Conservation (phyloP, 2,113 vertebrate genomes). For the Tylochromis polylepis region DNA sequence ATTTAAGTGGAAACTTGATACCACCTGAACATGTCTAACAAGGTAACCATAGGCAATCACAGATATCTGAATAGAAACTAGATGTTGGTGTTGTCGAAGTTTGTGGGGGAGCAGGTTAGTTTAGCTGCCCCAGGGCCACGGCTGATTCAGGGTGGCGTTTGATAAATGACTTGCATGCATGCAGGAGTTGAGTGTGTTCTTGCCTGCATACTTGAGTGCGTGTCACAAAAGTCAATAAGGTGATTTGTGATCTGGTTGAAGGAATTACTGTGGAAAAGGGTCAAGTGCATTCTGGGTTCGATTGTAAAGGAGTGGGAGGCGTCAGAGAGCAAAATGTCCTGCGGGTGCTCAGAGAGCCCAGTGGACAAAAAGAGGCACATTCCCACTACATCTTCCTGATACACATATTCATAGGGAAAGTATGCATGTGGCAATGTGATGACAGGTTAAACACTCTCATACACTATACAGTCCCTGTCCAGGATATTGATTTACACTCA, state of each 20-base stretch:
- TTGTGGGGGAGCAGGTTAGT: constrained; percentile 18
- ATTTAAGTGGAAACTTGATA: neutral
- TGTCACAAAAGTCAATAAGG: constrained; percentile 33
- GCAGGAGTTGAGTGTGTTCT: constrained; percentile 8
- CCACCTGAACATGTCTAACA: neutral
- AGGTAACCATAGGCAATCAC: neutral
- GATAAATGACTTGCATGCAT: constrained; percentile 37
- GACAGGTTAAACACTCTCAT: constrained; percentile 16
- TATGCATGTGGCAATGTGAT: neutral
- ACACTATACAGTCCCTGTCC: neutral
- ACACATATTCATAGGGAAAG: neutral
- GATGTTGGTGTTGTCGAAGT: neutral
- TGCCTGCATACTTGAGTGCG: constrained; percentile 41
- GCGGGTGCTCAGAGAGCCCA: neutral
- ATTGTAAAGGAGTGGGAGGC: constrained; percentile 19
- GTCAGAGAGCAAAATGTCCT: neutral
- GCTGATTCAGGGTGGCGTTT: neutral
- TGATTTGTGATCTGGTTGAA: constrained; percentile 54
- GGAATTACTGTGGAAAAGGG: constrained; percentile 25
- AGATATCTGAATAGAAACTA: neutral
- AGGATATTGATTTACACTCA: constrained; percentile 30
- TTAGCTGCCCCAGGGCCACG: constrained; percentile 17
- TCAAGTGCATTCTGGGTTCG: constrained; percentile 31
- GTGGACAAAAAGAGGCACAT: neutral
- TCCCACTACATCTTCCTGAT: neutral